Evolutionary conservation across 1,140 invertebrate genomes (phyloP).

Genomic region (Caenorhabditis brenneri): DNA sequence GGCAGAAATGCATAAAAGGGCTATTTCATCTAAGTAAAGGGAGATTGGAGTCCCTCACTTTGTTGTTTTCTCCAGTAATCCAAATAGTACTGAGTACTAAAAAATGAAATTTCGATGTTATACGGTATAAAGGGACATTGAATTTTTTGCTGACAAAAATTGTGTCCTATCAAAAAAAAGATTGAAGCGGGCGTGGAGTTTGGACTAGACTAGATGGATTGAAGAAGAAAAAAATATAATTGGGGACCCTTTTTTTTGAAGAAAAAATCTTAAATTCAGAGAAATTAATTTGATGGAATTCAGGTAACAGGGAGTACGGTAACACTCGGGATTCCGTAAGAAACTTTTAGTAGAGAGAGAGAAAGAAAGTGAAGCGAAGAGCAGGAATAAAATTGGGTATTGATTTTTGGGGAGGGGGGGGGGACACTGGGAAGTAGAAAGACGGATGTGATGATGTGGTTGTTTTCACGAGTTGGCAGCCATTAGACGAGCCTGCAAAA

Average conservation of each 20-base stretch:
- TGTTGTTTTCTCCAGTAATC: neutral
- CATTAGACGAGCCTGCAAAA: constrained; percentile 45
- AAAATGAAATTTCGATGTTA: neutral
- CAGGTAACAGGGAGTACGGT: neutral
- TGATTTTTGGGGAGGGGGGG: neutral
- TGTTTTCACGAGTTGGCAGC: constrained; percentile 47
- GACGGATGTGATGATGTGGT: constrained; percentile 24
- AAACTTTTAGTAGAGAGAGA: neutral
- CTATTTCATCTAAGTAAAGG: neutral
- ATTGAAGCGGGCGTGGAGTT: neutral
- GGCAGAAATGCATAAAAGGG: neutral
- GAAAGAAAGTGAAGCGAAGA: neutral
- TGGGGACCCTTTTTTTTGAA: neutral
- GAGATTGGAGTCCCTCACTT: neutral
- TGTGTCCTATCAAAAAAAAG: neutral
- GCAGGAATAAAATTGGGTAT: neutral
- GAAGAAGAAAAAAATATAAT: neutral
- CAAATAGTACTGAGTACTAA: neutral
- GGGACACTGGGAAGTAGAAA: neutral
- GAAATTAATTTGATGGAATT: neutral
- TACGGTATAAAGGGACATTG: neutral
- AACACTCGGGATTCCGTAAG: neutral
- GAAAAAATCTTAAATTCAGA: neutral
- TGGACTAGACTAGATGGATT: neutral
- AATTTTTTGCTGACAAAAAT: neutral